Evolutionary conservation across 2,888 invertebrate genomes (phyloP), one percentile per base, ranked within the genome.

Genomic region (Rhamnusium bicolor): DNA sequence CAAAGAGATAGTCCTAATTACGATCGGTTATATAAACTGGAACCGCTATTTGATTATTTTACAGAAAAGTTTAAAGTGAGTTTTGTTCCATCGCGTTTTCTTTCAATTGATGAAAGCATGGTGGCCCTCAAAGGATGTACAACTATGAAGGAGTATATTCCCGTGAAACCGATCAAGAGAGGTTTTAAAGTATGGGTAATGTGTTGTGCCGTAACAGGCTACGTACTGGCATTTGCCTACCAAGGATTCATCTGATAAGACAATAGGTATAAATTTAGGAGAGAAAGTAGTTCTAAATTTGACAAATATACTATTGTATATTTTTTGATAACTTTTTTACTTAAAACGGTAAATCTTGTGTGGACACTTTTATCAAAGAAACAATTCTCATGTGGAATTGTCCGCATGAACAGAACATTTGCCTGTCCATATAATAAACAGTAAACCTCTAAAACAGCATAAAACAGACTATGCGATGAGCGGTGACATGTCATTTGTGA

Each of bases 361-460:
- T 58, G 53, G 56, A 68, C 27, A 68, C 68, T 68, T 58, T 21
- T 68, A 14, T 40, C 29, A 47, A 40, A 61, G 46, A 67, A 67
- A 27, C 54, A 12, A 21, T 67, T 67, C 32, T 54, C 54, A 54
- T 67, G 67, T 27, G 18, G 29, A n/a, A n/a, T 54, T 54, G 40
- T 67, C 24, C 53, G 67, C 10, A 54, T 18, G 27, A 54, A 67
- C 16, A 61, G 61, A 32, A 18, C 27, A 61, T 24, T 21, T 67
- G 12, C 54, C 53, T 14, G 19, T 24, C 18, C 53, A 67, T 21
- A 2, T 7, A 54, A 67, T 67, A 51, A 54, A 67, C 8, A 32
- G 6, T 16, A 49, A 54, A 10, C 53, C 12, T n/a, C 16, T 67
- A n/a, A 67, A 67, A 18, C 67, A 54, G 54, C 67, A 67, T 67